Evolutionary conservation across 1,140 invertebrate genomes (phyloP).

Genomic region (Phocides pigmalion): DNA sequence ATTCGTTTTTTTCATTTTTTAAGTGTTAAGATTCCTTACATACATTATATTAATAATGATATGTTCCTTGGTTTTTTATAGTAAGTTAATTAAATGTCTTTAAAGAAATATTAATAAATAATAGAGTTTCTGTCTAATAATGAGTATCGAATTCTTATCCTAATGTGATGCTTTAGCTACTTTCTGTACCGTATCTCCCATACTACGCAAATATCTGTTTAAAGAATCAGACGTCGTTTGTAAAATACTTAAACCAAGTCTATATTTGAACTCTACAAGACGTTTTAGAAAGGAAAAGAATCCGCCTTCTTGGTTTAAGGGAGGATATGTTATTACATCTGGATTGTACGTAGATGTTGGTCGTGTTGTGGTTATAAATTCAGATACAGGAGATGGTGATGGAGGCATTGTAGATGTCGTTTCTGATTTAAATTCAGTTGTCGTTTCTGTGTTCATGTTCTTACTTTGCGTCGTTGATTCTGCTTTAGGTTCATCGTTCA

Average conservation of each 20-base stretch:
- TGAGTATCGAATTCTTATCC: slow-evolving; percentile 12
- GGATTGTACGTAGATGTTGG: slow-evolving; percentile 48
- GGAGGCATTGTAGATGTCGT: slow-evolving; percentile 60
- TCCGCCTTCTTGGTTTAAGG: slow-evolving; percentile 54
- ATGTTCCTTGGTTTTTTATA: slow-evolving; percentile 5
- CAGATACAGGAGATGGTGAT: slow-evolving; percentile 45
- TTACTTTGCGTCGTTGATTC: slow-evolving; percentile 53
- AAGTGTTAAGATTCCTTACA: neutral
- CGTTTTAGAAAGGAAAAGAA: slow-evolving; percentile 76
- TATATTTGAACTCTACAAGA: slow-evolving; percentile 78
- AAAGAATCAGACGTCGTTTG: slow-evolving; percentile 77
- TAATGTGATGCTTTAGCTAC: slow-evolving; percentile 55
- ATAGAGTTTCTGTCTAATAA: slow-evolving; percentile 10
- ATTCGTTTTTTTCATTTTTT: too few relatives aligned
- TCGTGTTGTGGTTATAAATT: slow-evolving; percentile 44
- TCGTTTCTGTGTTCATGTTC: slow-evolving; percentile 68
- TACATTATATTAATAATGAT: neutral
- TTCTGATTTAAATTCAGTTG: slow-evolving; percentile 65
- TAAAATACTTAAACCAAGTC: slow-evolving; percentile 76
- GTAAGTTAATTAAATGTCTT: neutral
- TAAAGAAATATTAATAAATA: slow-evolving; percentile 4
- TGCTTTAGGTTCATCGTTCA: slow-evolving; percentile 40
- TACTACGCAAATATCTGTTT: slow-evolving; percentile 72
- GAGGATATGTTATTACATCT: slow-evolving; percentile 71
- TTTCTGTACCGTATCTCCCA: slow-evolving; percentile 62